Percentiles rank a stretch among this genome's conserved stretches.
Conservation (phyloP, 2,888 invertebrate species). For the Cataglyphis cursor region DNA sequence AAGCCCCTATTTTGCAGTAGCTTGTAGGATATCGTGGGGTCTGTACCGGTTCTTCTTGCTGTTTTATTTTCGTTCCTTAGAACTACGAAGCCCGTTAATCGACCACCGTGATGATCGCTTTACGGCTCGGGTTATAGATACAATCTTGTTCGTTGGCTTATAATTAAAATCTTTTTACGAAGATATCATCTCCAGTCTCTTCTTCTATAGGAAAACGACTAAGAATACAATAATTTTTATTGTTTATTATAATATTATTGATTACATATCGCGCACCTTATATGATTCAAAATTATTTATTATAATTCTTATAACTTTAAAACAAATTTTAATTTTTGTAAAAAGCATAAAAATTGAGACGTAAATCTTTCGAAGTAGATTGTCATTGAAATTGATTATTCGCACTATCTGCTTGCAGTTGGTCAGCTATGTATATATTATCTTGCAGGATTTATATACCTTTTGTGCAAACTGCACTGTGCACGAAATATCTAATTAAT, state of each 20-base stretch:
- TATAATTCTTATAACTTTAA: background rate
- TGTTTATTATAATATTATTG: conserved; percentile 10
- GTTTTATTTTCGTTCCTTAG: conserved; percentile 52
- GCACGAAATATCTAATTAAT: conserved; percentile 49
- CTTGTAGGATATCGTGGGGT: conserved; percentile 56
- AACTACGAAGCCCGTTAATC: conserved; percentile 20
- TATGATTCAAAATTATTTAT: background rate
- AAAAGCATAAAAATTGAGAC: background rate
- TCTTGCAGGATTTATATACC: conserved; percentile 44
- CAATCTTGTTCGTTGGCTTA: conserved; percentile 8
- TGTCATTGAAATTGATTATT: conserved; percentile 16
- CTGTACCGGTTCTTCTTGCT: conserved; percentile 59
- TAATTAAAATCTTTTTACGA: conserved; percentile 13
- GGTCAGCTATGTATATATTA: conserved; percentile 24
- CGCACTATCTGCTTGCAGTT: background rate
- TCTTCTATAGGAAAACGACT: background rate
- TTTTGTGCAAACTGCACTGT: conserved; percentile 41
- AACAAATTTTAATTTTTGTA: background rate
- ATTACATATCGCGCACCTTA: background rate
- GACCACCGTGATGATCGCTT: conserved; percentile 6
- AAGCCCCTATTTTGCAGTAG: conserved; percentile 80
- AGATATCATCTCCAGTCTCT: background rate
- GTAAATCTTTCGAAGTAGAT: background rate
- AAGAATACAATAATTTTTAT: background rate
- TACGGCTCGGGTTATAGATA: background rate